Conservation (phyloP, 2,797 vertebrate genomes). For the Nyctalus aviator region DNA sequence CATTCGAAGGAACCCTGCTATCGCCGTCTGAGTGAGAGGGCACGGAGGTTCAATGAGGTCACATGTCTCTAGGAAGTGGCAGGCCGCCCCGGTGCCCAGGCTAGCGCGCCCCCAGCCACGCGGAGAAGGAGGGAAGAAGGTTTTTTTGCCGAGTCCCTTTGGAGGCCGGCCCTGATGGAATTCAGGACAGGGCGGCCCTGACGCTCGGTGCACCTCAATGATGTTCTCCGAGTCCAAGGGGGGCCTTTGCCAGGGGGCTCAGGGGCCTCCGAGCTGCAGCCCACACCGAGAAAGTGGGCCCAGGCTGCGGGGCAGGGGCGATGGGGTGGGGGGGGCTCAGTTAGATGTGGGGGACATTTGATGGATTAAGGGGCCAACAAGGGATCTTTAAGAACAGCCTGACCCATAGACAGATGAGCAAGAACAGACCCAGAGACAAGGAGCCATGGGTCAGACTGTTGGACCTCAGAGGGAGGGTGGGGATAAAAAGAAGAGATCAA, state of each 20-base stretch:
- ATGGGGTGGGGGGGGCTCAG: too few relatives aligned
- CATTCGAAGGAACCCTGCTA: too few relatives aligned
- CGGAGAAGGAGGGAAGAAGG: neutral
- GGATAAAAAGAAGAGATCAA: too few relatives aligned
- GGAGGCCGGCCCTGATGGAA: conserved; percentile 35
- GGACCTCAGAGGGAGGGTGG: too few relatives aligned
- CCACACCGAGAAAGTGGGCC: neutral
- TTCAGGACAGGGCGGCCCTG: conserved; percentile 26
- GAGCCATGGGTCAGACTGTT: too few relatives aligned
- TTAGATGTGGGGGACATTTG: neutral
- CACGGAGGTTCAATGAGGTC: neutral
- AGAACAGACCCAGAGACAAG: too few relatives aligned
- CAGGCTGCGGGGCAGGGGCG: neutral
- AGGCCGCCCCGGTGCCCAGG: neutral
- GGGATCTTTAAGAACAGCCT: neutral
- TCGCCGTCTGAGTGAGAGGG: neutral
- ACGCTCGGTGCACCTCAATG: conserved; percentile 15
- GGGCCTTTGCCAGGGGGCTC: neutral
- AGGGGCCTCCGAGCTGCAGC: neutral
- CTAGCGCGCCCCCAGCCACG: neutral
- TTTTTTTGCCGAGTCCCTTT: neutral
- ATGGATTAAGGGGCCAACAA: neutral
- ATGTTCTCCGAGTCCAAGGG: neutral
- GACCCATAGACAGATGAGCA: neutral
- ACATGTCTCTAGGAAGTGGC: neutral